Base-by-base conservation (phyloP, 2,113 vertebrate genomes). In the Leptobrachium leishanense region DNA sequence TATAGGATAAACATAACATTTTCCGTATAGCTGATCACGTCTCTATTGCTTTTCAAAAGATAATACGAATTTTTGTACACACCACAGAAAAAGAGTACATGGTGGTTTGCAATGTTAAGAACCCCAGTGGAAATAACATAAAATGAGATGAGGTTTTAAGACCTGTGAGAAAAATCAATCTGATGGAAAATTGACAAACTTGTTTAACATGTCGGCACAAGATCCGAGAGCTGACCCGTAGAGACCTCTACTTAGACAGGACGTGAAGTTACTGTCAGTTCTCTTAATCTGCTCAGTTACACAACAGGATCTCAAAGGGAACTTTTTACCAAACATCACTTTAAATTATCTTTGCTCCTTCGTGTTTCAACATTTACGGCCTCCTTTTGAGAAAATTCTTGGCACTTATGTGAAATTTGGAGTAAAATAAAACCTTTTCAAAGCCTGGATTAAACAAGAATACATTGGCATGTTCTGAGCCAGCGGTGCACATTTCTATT, bases 171-270 rank as follows among this genome's bases (percentile, higher is more conserved):
- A 93, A 93, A 95, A 95, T 94, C 94, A 94, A 91, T 93, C 83
- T 90, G 90, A 91, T 88, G 89, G 90, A 90, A 91, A 94, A 95
- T 91, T 91, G 93, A 96, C 92, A 92, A 93, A 92, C 79, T 86
- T 87, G 87, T 95, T 94, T 92, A 94, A 93, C 72, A 79, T 85
- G 85, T 82, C 83, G 83, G 86, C 87, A 86, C 86, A 69, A 85
- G 91, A 90, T 89, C 90, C 82, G 55, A 92, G 88, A 89, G 88
- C 43, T 90, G 90, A 92, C 92, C 90, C 89, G 42, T 85, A 88
- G 91, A 93, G 91, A 91, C 88, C 89, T 90, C 87, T 87, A 85
- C 84, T 85, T 90, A 89, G 91, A 91, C 85, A 86, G 83, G 87
- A 73, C 54, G 82, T 83, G 86, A 91, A 88, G 90, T 86, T 88